Percentiles rank a stretch among this genome's conserved stretches.
Conservation (phyloP, 2,113 vertebrate genomes). For the Rhinopomastus cyanomelas region DNA sequence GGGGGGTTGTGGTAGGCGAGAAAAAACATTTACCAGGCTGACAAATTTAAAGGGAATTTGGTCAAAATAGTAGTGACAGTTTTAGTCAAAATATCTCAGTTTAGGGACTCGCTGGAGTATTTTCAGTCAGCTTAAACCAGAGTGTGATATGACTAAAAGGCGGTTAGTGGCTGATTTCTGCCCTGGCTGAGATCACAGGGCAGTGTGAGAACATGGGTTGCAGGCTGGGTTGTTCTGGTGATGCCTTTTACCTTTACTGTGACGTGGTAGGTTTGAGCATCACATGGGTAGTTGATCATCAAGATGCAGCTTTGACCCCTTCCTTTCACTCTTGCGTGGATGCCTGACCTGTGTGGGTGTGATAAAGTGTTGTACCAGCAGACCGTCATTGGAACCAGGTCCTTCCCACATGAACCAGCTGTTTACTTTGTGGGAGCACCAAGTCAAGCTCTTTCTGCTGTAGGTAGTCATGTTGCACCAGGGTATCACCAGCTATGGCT, state of each 20-base stretch:
- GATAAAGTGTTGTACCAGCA: not conserved
- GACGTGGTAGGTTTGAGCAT: not conserved
- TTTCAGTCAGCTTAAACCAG: not conserved
- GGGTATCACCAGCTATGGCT: not conserved
- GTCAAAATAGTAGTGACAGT: not conserved
- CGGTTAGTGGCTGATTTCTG: not conserved
- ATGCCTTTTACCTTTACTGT: not conserved
- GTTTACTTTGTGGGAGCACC: not conserved
- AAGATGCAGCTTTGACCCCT: not conserved
- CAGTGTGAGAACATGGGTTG: not conserved
- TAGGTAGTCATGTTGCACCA: fast-evolving
- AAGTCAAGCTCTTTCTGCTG: not conserved
- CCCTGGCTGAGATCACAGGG: not conserved
- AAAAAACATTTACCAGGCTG: not conserved
- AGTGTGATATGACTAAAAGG: not conserved
- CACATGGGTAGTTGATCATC: not conserved
- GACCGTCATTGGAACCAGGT: not conserved
- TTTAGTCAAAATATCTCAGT: not conserved
- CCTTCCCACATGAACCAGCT: not conserved
- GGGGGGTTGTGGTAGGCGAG: not conserved
- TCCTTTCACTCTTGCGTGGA: fast-evolving
- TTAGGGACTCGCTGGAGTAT: not conserved
- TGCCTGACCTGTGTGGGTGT: not conserved
- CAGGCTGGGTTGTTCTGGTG: not conserved
- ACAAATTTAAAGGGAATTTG: conserved; percentile 13